Conservation (phyloP, 2,797 vertebrate species). For the Tenualosa ilisha region DNA sequence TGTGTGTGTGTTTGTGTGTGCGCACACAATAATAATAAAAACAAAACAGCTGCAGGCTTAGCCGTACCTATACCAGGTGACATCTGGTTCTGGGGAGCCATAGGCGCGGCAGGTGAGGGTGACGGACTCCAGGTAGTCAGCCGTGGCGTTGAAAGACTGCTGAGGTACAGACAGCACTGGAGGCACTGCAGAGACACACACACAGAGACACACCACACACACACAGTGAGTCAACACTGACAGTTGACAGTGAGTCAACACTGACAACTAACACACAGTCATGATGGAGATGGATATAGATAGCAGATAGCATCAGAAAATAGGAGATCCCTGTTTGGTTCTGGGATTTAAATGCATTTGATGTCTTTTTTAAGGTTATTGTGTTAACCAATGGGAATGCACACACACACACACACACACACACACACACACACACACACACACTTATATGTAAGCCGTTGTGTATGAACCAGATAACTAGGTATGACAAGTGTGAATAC, state of each 20-base stretch:
- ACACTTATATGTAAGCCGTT: background rate
- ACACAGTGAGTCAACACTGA: background rate
- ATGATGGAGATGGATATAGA: background rate
- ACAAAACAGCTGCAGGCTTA: background rate
- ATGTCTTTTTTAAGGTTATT: too few relatives aligned
- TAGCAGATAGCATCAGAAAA: too few relatives aligned
- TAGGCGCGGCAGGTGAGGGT: slow-evolving; percentile 88
- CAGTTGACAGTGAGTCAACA: background rate
- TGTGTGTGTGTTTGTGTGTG: background rate
- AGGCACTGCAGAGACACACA: slow-evolving; percentile 77
- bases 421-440: slow-evolving; percentile 16
- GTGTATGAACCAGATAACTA: too few relatives aligned
- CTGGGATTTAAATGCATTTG: background rate
- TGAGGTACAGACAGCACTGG: slow-evolving; percentile 85
- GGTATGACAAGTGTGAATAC: background rate
- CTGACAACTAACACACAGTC: background rate
- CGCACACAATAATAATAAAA: background rate
- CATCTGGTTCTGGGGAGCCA: slow-evolving; percentile 88
- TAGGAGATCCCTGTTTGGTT: too few relatives aligned
- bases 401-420: slow-evolving; percentile 15
- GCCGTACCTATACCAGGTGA: slow-evolving; percentile 90
- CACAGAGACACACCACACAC: background rate
- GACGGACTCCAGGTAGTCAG: slow-evolving; percentile 89
- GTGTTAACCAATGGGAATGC: background rate
- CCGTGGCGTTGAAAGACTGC: slow-evolving; percentile 94